Evolutionary conservation across 1,140 invertebrate genomes (phyloP).

Genomic region (Plectrocnemia conspersa): DNA sequence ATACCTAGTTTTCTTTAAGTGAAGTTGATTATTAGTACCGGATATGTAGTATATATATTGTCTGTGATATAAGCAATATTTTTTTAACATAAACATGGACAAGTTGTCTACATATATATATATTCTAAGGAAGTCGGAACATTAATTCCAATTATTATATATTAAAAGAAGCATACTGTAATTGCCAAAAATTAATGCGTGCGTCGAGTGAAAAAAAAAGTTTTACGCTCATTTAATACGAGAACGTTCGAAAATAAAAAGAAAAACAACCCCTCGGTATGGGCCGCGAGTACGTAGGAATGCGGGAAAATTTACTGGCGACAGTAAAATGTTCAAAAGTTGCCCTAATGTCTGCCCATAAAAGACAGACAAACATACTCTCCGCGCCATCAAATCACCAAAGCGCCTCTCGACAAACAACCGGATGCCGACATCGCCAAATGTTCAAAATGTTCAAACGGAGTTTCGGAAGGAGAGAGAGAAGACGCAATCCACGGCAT

Average conservation of each 20-base stretch:
- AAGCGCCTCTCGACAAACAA: conserved; percentile 14
- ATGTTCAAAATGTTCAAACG: neutral
- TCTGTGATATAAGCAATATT: too few species aligned
- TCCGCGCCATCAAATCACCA: conserved; percentile 24
- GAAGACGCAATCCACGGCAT: too few species aligned
- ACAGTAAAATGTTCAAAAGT: conserved; percentile 29
- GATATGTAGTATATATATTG: too few species aligned
- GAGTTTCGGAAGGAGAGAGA: conserved; percentile 2
- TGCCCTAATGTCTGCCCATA: conserved; percentile 25
- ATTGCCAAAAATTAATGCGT: too few species aligned
- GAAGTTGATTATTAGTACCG: too few species aligned
- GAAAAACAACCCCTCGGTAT: conserved; percentile 10
- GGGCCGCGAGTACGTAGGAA: neutral
- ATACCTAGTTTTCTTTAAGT: too few species aligned
- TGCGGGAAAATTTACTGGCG: conserved; percentile 20
- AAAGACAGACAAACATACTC: conserved; percentile 22
- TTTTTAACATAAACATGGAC: too few species aligned
- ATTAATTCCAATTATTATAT: too few species aligned
- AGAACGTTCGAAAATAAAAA: conserved; percentile 7
- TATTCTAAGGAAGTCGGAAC: too few species aligned
- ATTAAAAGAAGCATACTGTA: too few species aligned
- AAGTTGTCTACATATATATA: too few species aligned
- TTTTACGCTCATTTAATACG: conserved; percentile 16
- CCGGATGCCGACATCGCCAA: neutral
- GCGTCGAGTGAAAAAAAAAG: neutral